Evolutionary conservation across 2,888 invertebrate genomes (phyloP).

Genomic region (Heliconius ethilla): DNA sequence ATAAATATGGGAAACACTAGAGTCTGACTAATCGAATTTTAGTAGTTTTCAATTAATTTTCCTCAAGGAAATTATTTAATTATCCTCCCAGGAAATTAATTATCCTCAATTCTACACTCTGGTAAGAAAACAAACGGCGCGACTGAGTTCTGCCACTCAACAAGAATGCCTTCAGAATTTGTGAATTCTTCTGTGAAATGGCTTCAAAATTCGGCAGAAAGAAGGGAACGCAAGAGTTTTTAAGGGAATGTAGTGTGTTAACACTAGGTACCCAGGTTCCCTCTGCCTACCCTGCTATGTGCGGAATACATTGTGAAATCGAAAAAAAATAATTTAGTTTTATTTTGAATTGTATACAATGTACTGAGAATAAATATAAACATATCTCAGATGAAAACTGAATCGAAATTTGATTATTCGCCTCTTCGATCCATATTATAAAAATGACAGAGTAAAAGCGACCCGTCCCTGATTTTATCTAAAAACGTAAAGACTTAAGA

Average conservation of each 20-base stretch:
- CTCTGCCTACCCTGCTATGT: no score
- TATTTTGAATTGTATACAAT: neutral
- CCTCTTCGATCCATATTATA: slow-evolving; percentile 14
- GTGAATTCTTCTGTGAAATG: no score
- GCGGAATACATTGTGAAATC: no score
- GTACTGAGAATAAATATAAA: neutral
- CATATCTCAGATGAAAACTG: neutral
- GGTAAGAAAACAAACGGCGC: neutral
- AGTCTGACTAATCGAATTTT: no score
- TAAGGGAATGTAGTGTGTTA: no score
- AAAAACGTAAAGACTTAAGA: slow-evolving; percentile 22
- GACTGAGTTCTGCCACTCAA: neutral
- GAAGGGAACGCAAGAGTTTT: no score
- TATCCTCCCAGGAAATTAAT: neutral
- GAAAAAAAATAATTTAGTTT: no score
- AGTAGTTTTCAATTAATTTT: no score
- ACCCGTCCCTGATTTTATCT: slow-evolving; percentile 20
- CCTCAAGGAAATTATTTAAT: no score
- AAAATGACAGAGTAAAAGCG: slow-evolving; percentile 17
- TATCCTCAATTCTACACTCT: neutral
- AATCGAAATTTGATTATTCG: neutral
- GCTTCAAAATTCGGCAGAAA: neutral
- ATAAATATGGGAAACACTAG: no score
- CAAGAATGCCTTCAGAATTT: neutral
- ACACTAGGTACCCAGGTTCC: no score